These are phyloP conservation scores for Tyrannus savana DNA, from an alignment of 2,113 vertebrate species.

Conservation along the genomic window DNA sequence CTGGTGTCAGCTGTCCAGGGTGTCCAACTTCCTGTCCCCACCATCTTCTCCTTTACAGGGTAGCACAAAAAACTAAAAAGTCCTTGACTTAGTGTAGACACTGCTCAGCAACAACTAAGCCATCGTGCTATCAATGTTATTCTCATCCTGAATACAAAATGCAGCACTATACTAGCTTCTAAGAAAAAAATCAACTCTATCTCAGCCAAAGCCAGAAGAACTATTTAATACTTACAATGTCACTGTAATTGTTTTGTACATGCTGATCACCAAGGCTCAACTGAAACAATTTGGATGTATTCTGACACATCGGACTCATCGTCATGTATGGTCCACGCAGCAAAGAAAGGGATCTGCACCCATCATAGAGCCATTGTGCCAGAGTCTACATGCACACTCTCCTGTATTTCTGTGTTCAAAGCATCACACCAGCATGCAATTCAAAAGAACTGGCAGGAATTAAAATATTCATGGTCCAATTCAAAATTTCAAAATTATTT, in stretches of 20 bases:
- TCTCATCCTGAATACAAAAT: neutral
- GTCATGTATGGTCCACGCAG: accelerated
- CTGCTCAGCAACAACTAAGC: neutral
- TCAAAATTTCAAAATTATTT: neutral
- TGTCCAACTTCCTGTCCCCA: neutral
- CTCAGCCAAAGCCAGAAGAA: neutral
- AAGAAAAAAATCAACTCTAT: neutral
- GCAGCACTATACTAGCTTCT: neutral
- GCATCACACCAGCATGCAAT: accelerated
- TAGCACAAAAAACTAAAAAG: neutral
- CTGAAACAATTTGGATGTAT: neutral
- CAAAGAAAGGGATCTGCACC: neutral
- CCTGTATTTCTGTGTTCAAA: neutral
- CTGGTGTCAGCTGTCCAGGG: neutral
- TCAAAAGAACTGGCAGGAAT: neutral
- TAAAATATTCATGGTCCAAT: neutral
- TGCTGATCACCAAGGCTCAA: neutral
- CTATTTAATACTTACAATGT: neutral
- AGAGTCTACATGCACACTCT: neutral
- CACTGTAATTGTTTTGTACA: neutral
- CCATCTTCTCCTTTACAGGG: neutral
- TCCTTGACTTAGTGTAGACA: neutral
- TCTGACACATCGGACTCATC: neutral
- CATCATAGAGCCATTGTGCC: neutral
- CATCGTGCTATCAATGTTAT: neutral